Percentiles rank a stretch among this genome's conserved stretches.
phyloP scores from a whole-genome alignment of 2,113 vertebrate species.

The Noturus placidus region DNA sequence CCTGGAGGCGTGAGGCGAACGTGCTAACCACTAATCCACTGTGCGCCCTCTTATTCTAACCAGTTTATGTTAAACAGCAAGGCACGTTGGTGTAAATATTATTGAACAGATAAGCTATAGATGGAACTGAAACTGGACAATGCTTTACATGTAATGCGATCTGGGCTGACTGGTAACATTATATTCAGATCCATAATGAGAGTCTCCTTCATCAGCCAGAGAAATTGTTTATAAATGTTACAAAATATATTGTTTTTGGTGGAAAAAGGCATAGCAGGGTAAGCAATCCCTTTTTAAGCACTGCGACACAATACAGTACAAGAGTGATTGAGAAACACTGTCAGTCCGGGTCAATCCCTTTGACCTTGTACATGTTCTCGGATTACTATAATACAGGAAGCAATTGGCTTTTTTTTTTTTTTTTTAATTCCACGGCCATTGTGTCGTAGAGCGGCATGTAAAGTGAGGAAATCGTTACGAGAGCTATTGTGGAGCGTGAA shows the following conservation, averaged over 20 bases:
- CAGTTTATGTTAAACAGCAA: not conserved
- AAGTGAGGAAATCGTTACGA: slow-evolving; percentile 42
- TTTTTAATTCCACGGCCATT: slow-evolving; percentile 32
- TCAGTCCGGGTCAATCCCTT: slow-evolving; percentile 1
- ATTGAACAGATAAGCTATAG: no score
- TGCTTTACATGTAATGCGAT: no score
- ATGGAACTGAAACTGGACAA: no score
- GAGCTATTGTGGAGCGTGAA: slow-evolving; percentile 20
- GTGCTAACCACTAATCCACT: no score
- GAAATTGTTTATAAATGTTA: not conserved
- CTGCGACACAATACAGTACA: not conserved
- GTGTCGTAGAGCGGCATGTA: slow-evolving; percentile 22
- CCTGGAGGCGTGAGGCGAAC: no score
- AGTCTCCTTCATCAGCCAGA: not conserved
- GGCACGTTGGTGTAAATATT: not conserved
- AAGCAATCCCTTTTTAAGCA: slow-evolving; percentile 25
- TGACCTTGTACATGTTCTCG: slow-evolving; percentile 41
- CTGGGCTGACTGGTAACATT: no score
- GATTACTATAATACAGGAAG: slow-evolving; percentile 50
- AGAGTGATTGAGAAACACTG: not conserved
- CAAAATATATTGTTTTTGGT: not conserved
- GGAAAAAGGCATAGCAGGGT: not conserved
- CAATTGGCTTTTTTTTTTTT: slow-evolving; percentile 47
- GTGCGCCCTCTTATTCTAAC: not conserved
- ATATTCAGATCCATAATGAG: not conserved